Percentiles rank a stretch among this genome's conserved stretches.
These are phyloP conservation scores for Ramphastos sulfuratus DNA, from an alignment of 2,113 vertebrate species.

Conservation along the genomic window DNA sequence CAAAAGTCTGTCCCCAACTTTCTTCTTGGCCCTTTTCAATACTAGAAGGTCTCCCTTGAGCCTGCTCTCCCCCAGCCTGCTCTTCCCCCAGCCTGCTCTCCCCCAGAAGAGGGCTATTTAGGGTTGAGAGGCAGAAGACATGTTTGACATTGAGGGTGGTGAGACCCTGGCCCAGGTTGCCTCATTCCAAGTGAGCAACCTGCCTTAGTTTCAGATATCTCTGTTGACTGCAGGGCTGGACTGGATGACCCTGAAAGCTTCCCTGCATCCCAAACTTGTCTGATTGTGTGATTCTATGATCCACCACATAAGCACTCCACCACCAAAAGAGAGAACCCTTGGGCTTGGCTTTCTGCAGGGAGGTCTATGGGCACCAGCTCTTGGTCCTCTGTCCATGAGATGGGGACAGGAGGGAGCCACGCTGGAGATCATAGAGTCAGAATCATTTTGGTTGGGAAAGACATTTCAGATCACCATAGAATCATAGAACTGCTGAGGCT, in stretches of 20 bases:
- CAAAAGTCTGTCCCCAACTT: neutral
- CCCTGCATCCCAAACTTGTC: no score
- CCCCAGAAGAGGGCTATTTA: no score
- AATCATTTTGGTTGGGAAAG: no score
- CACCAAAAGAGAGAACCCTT: neutral
- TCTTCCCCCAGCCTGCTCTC: no score
- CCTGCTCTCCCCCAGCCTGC: no score
- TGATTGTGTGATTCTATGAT: neutral
- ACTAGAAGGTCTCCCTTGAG: no score
- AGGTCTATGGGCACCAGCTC: accelerated
- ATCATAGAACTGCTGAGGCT: no score
- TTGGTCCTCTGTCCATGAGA: accelerated
- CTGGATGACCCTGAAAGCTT: neutral
- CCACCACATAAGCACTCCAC: neutral
- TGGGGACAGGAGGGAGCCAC: neutral
- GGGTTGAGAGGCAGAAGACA: no score
- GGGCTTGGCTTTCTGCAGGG: neutral
- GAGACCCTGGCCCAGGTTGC: no score
- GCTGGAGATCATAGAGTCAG: neutral
- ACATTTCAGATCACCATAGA: no score
- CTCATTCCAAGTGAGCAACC: neutral
- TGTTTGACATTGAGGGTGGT: no score
- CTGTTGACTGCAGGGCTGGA: neutral
- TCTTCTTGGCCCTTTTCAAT: neutral
- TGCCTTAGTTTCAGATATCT: neutral